phyloP scores from a whole-genome alignment of 2,888 invertebrate genomes.

The Zygogramma bicolorata region DNA sequence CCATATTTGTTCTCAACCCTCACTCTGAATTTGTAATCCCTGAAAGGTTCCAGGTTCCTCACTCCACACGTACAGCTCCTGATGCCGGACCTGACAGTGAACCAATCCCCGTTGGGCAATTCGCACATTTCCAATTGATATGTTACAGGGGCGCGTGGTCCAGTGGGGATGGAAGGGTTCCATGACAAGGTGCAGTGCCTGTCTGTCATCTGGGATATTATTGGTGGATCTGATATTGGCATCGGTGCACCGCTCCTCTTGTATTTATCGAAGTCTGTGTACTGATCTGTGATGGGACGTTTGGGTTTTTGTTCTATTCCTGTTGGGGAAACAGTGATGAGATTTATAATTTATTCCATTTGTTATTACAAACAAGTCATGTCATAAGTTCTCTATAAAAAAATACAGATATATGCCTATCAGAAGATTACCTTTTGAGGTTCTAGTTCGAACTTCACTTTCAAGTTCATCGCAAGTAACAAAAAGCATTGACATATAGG shows the following conservation, averaged over 20 bases:
- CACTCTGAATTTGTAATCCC: constrained; percentile 95
- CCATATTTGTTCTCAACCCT: constrained; percentile 97
- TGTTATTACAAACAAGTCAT: too few relatives aligned
- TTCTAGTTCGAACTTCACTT: too few relatives aligned
- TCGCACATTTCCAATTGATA: constrained; percentile 97
- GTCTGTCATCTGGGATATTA: constrained; percentile 93
- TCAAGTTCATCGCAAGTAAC: too few relatives aligned
- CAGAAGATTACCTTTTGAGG: too few relatives aligned
- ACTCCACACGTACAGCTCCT: constrained; percentile 92
- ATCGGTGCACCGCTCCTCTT: constrained; percentile 87
- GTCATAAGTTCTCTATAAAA: too few relatives aligned
- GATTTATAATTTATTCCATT: too few relatives aligned
- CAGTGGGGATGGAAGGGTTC: constrained; percentile 92
- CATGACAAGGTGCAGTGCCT: constrained; percentile 90
- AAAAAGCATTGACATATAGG: too few relatives aligned
- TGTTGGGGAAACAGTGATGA: constrained; percentile 31
- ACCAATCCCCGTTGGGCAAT: constrained; percentile 93
- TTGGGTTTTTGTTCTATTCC: constrained; percentile 74
- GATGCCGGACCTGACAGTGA: constrained; percentile 85
- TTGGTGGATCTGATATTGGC: constrained; percentile 90
- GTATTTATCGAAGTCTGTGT: constrained; percentile 86
- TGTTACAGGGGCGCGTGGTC: constrained; percentile 89
- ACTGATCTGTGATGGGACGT: constrained; percentile 81
- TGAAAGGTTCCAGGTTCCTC: constrained; percentile 89
- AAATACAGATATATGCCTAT: too few relatives aligned